Base-by-base conservation (phyloP, 92 coral and sea anemone genomes). In the Phenganax subtilis region DNA sequence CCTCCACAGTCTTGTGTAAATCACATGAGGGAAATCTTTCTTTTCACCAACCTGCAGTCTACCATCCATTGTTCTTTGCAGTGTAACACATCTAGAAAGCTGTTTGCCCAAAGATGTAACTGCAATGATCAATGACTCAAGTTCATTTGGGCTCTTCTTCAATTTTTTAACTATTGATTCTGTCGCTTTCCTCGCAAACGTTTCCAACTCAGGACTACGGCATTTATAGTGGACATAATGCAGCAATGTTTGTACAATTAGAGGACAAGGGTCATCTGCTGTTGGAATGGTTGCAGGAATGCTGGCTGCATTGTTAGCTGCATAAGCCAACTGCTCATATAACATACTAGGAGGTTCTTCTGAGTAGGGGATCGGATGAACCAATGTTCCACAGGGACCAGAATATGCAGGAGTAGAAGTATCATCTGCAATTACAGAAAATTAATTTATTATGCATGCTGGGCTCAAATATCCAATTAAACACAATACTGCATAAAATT, bases 1-100 rank as follows among this genome's bases (percentile, higher is more conserved):
- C 62, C 99, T 83, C 99, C 99, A 96, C 55, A 96, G 86, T n/a
- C 99, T 89, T 6, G 99, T 94, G 78, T 96, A 96, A 74, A 96
- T 96, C 53, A 96, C 99, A 86, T 96, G 99, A 9, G 99, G 99
- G 84, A 96, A 96, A 78, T 96, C 99, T 70, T 96, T 96, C 88
- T 96, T 96, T 85, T 96, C 99, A 55, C 99, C 99, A 16, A 96
- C 99, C 71, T 96, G 99, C 58, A 96, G 81, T 51, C 99, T 84
- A 7, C 99, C 99, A 86, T 96, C 99, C 99, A 96, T 96, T 51
- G 99, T 96, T 71, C 99, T 87, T 72, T 90, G 87, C n/a, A 96
- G 96, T 57, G 99, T 96, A 10, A 96, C 93, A 85, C 99, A 96
- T 89, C 93, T 96, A 57, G 99, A 96, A 71, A 93, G 93, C 72